Percentiles rank a stretch among this genome's conserved stretches.
phyloP scores from a whole-genome alignment of 2,797 vertebrate species.

The Knipowitschia caucasica region DNA sequence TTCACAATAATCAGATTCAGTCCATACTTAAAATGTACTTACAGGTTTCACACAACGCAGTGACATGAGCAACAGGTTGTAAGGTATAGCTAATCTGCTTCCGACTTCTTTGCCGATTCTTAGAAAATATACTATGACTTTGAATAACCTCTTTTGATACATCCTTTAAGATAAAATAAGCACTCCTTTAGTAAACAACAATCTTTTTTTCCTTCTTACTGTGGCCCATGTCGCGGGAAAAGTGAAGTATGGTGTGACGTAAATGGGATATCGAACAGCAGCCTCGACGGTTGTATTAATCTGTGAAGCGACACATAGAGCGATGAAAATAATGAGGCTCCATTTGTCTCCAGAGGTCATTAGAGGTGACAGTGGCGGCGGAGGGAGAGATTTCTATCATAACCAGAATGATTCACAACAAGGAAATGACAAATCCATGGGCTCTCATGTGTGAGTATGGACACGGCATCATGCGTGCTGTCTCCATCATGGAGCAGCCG shows the following conservation, averaged over 20 bases:
- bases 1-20: no score
- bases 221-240: constrained; percentile 5
- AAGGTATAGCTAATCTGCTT: no score
- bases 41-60: no score
- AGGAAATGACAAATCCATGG: constrained; percentile 52
- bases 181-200: constrained; percentile 5
- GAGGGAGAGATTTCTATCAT: constrained; percentile 47
- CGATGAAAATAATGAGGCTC: constrained; percentile 35
- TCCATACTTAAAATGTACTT: no score
- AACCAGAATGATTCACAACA: constrained; percentile 50
- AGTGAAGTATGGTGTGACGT: constrained; percentile 37
- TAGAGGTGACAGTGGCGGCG: constrained; percentile 43
- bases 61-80: no score
- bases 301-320: constrained; percentile 32
- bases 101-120: no score
- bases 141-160: neutral
- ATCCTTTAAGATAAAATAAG: constrained; percentile 10
- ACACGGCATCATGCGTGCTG: constrained; percentile 17
- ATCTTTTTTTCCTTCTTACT: neutral
- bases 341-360: constrained; percentile 50
- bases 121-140: no score
- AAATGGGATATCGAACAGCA: constrained; percentile 62
- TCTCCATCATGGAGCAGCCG: constrained; percentile 18
- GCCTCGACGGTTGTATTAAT: constrained; percentile 45
- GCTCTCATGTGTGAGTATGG: constrained; percentile 16